Base-by-base conservation (phyloP, 2,113 vertebrate species). In the Sprattus sprattus region DNA sequence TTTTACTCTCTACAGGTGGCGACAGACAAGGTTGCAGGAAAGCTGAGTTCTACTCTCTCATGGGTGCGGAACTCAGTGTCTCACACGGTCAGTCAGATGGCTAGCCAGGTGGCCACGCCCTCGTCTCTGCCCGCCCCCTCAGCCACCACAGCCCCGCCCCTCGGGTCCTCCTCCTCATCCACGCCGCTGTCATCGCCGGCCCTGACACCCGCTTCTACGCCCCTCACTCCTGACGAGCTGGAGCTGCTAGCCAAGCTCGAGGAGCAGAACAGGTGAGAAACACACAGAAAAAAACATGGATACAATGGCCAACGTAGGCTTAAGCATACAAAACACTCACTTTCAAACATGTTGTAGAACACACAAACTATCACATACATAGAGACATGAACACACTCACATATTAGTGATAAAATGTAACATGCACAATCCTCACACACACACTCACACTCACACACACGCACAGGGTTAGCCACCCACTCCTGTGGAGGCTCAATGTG, bases 31-130 rank as follows among this genome's bases (percentile, higher is more conserved):
- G 97, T 99, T 96, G 94, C 98, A 92, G 97, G 96, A 87, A 99
- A 97, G 95, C 95, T 99, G 96, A 99, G 97, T 96, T 99, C 98
- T 93, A 99, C 98, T 97, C 96, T 99, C 97, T 97, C 98, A 99
- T 99, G 98, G 98, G 97, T 99, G 92, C 99, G 98, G 97, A 99
- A 97, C 96, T 99, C 98, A 0, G 97, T 99, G 57, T 98, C 97
- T 6, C 96, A 97, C 89, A 98, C 97, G 87, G 98, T 99, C 97
- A 98, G 96, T 96, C 98, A 99, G 96, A 99, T 99, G 98, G 98
- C 98, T 97, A 99, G 98, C 94, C 97, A 99, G 96, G 98, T 99
- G 96, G 97, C 97, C 91, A 95, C 97, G 85, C 95, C 97, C 88
- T 98, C 96, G 16, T 95, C 95, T 25, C 93, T 99, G 86, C 97